These are phyloP conservation scores for Panorpa germanica DNA, from an alignment of 2,888 invertebrate species.

Conservation along the genomic window DNA sequence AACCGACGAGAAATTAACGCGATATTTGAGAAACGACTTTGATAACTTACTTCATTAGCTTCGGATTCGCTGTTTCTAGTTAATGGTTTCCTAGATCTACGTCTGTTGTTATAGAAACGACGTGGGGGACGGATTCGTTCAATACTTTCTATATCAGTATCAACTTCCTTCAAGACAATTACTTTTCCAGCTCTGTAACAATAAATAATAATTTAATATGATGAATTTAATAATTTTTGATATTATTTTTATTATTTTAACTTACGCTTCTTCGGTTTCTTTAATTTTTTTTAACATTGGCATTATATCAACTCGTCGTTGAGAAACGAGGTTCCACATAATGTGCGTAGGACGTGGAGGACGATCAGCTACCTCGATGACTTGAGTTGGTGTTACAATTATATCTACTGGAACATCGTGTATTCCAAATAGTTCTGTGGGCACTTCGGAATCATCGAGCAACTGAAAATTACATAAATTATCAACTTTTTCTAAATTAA, in stretches of 20 bases:
- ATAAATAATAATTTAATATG: slow-evolving; percentile 3
- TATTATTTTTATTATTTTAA: slow-evolving; percentile 12
- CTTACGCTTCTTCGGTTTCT: slow-evolving; percentile 46
- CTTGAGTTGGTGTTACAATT: slow-evolving; percentile 69
- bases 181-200: slow-evolving; percentile 33
- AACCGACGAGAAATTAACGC: slow-evolving; percentile 2
- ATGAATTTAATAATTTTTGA: slow-evolving; percentile 5
- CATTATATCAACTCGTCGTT: slow-evolving; percentile 49
- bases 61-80: slow-evolving; percentile 18
- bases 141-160: slow-evolving; percentile 46
- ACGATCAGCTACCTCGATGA: slow-evolving; percentile 37
- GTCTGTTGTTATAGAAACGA: slow-evolving; percentile 19
- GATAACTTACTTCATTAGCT: slow-evolving; percentile 13
- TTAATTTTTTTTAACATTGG: slow-evolving; percentile 52
- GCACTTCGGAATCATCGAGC: slow-evolving; percentile 53
- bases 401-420: slow-evolving; percentile 74
- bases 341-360: slow-evolving; percentile 51
- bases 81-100: slow-evolving; percentile 18
- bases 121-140: slow-evolving; percentile 23
- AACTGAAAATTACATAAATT: slow-evolving; percentile 26
- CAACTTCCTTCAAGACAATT: slow-evolving; percentile 43
- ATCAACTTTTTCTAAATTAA: background rate
- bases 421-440: slow-evolving; percentile 50
- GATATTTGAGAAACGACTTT: background rate
- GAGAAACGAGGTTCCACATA: slow-evolving; percentile 58